Evolutionary conservation across 1,140 invertebrate genomes (phyloP), one percentile per base, ranked within the genome.

Genomic region (Eubasilissa regina): DNA sequence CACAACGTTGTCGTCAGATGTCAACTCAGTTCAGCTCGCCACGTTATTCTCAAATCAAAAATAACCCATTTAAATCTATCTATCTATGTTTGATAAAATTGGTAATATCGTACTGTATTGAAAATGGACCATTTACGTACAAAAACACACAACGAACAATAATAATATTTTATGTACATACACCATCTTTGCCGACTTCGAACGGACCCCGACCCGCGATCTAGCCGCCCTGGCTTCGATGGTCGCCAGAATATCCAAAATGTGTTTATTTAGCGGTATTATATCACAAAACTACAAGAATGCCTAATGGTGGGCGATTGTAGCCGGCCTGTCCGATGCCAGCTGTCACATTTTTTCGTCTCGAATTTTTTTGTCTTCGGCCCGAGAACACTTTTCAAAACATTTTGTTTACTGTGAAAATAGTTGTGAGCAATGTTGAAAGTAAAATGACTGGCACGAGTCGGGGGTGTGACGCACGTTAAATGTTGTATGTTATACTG

Each of bases 251-350:
- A 58, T 75, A 75, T 75, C 48, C 17, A 64, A 64, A 62, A 75
- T 66, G 35, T 80, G 53, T 80, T 80, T 80, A 75, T 75, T 80
- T 80, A 80, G 78, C 78, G 70, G 78, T 75, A 75, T 72, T 44
- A 66, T 80, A 75, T 75, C 78, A 80, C 72, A 75, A 80, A 80
- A 80, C 25, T 80, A 75, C 62, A 75, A 75, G 56, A 80, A 75
- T 68, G 58, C 73, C 70, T 45, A 64, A 75, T 80, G 56, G 58
- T 43, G 48, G 48, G 45, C 72, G 44, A 80, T 75, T 79, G 78
- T 51, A 47, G 77, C 53, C 58, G 73, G 21, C 47, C 4, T 25
- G 51, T 15, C 35, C 19, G 72, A 56, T 55, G 45, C 66, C 66
- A 47, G 43, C 66, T 47, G 60, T 64, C 60, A 64, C 17, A 64